Base-by-base conservation (phyloP, 2,113 vertebrate genomes). In the Gallinago media region DNA sequence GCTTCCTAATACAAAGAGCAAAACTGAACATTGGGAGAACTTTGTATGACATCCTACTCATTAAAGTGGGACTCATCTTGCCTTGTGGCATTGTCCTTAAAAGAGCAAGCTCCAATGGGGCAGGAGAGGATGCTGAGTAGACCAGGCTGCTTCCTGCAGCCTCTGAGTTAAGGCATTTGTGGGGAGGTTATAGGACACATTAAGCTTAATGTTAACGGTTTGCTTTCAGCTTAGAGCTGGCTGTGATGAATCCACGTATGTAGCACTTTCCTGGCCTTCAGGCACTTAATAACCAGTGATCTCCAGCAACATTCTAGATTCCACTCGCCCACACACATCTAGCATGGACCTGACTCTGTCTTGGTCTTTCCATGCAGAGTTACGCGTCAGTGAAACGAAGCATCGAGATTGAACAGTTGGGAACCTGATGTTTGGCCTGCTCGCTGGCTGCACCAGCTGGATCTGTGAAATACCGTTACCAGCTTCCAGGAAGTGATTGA, bases 41-140 rank as follows among this genome's bases (percentile, higher is more conserved):
- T 21, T 52, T n/a, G 0, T 11, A 5, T 18, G 32, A 17, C 12
- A 10, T 25, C 23, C 63, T 55, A 15, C 55, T 63, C 1, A 1
- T 22, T 71, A 12, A 58, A 58, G n/a, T 50, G 26, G 19, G 56
- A 46, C 8, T 11, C 17, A 23, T 21, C 34, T 42, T 75, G 47
- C 55, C 27, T 32, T 63, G 59, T 31, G 25, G 27, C 18, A n/a
- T 2, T n/a, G 38, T 16, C 20, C 31, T 36, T 61, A 49, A 42
- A 72, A 55, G 34, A 67, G 61, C 38, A 47, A 42, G 23, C 34
- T 13, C 65, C 65, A 66, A 52, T 44, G 36, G n/a, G 61, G 15
- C 18, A 31, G 42, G 32, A 63, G 65, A 46, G 27, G 67, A 47
- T 47, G n/a, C 38, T 40, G 67, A 59, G 16, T 15, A 67, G 32